These are phyloP conservation scores for Schizotus pectinicornis DNA, from an alignment of 2,888 invertebrate species.

Conservation along the genomic window DNA sequence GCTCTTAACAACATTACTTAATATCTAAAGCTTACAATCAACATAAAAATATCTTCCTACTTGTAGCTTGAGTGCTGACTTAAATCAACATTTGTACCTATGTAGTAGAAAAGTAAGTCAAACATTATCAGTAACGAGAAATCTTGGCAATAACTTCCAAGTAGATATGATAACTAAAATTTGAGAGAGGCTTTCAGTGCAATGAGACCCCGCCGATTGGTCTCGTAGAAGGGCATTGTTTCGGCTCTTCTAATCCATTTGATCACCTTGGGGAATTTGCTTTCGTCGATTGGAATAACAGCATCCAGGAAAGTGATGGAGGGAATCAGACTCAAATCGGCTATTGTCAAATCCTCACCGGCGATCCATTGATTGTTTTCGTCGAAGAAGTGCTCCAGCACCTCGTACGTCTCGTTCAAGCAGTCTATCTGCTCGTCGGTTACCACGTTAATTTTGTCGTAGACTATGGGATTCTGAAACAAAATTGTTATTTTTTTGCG, in stretches of 20 bases:
- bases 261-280: slow-evolving; percentile 46
- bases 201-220: slow-evolving; percentile 15
- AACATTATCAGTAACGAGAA: not conserved
- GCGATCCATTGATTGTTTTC: slow-evolving; percentile 32
- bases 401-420: slow-evolving; percentile 43
- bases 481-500: not conserved
- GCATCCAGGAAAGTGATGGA: slow-evolving; percentile 26
- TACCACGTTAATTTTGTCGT: slow-evolving; percentile 14
- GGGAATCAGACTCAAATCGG: slow-evolving; percentile 29
- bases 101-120: too few relatives aligned
- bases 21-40: too few relatives aligned
- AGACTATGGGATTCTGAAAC: slow-evolving; percentile 8
- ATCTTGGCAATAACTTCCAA: not conserved
- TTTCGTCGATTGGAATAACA: slow-evolving; percentile 36
- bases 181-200: slow-evolving; percentile 1
- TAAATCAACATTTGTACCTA: too few relatives aligned
- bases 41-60: too few relatives aligned
- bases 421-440: not conserved
- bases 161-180: not conserved
- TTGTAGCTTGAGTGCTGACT: too few relatives aligned
- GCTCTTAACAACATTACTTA: too few relatives aligned
- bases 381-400: slow-evolving; percentile 43
- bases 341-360: slow-evolving; percentile 26
- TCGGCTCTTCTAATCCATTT: slow-evolving; percentile 50
- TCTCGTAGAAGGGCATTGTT: slow-evolving; percentile 39